Base-by-base conservation (phyloP, 1,140 invertebrate species). In the Papilio xuthus region DNA sequence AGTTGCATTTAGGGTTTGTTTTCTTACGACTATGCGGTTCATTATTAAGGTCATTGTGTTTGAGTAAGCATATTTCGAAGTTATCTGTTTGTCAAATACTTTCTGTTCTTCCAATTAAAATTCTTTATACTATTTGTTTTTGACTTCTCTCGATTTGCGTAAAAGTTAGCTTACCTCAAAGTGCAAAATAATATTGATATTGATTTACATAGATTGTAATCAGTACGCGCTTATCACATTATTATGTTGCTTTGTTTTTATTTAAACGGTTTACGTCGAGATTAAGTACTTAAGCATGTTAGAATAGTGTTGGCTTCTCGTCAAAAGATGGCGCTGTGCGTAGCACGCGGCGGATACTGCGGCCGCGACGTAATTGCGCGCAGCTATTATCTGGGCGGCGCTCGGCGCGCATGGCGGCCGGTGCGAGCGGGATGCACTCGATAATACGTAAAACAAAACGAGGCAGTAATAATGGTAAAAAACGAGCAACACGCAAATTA, bases 381-480 rank as follows among this genome's bases (percentile, higher is more conserved):
- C 82, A 80, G 90, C 92, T 92, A 93, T 93, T 93, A 93, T 92
- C 90, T 93, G 92, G 91, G 91, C 92, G 91, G 90, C 90, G 89
- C 89, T 89, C 86, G 80, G 77, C 88, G 90, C 88, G 90, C 92
- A 92, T 92, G 92, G 92, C 90, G 88, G 92, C 89, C 92, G 88
- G 92, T 92, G 91, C 86, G 92, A 92, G 92, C 92, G 92, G 92
- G 92, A 92, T 93, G 92, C 91, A 92, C 89, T 92, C 90, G 92
- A 92, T 92, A 93, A 92, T 91, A 92, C 90, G 91, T 92, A 93
- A 93, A 93, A 93, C 92, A 93, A 93, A 93, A 93, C 91, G 89
- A 91, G 90, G 90, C 90, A 92, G 92, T 93, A 93, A 93, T 93
- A 92, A 93, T 92, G 90, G 91, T 92, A 93, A 93, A 93, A 93